Base-by-base conservation (phyloP, 2,797 vertebrate genomes). In the Huso huso region DNA sequence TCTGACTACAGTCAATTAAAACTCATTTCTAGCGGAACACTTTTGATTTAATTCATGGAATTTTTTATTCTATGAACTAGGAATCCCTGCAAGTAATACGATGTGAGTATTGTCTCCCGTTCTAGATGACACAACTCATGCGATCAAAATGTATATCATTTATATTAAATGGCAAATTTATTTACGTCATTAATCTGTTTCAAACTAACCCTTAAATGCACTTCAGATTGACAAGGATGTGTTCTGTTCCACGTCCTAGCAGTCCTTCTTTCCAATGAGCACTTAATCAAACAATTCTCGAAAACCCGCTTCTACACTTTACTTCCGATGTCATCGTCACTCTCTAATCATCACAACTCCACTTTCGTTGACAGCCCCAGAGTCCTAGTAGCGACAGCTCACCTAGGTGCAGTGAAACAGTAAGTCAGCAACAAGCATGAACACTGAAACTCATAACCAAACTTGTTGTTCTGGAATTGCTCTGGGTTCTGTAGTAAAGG, bases 381-480 rank as follows among this genome's bases (percentile, higher is more conserved):
- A 75, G 23, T 65, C 64, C 67, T 68, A 67, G 69, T 74, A 71
- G 74, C 73, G 74, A 72, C 66, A 76, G 71, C 58, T 70, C 70
- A 53, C 71, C 67, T 61, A 74, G 71, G 73, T 63, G 72, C 66
- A 66, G 70, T 71, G 69, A 72, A 61, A 77, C 75, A 74, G 78
- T 80, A 76, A 78, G 78, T 79, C 70, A 49, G 51, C 12, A 57
- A 8, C 51, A 18, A 12, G 55, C 55, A 58, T 7, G 15, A n/a
- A 13, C 55, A 58, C 12, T 13, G 11, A n/a, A 11, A 58, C 37
- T 37, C 37, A 37, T 5, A n/a, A 13, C 15, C 55, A 7, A 58
- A 6, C 55, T 13, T 58, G 10, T 12, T 58, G 12, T 13, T 58
- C 12, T 58, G 10, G 7, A 58, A 13, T n/a, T 13, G 7, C 11